Evolutionary conservation across 53 echinoderm and acorn worm species (phyloP), one percentile per base, ranked within the genome.

Genomic region (Paelopatides confundens): DNA sequence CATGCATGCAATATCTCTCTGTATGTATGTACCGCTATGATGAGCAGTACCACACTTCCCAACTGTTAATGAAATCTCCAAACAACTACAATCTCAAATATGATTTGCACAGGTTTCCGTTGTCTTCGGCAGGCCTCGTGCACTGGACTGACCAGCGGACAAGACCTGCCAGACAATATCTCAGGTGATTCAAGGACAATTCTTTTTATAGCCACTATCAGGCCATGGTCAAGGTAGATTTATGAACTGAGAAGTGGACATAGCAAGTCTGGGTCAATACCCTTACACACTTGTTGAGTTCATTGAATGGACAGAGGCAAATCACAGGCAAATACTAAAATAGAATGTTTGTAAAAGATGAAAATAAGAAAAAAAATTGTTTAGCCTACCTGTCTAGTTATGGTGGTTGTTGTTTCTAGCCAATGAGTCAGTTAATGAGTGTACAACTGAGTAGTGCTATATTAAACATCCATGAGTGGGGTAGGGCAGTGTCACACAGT

Each of bases 181-280:
- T 74, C 18, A 74, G 74, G 74, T 74, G 74, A 74, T 74, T 74
- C 74, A 74, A 74, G 74, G 74, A 28, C 74, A 74, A 39, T 58
- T 58, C 74, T 46, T 74, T 74, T 74, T 74, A 74, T 74, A 74
- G 47, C 40, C 74, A 40, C 40, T 40, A 46, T 74, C 74, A 74
- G 74, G 74, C 74, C 74, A 74, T 74, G 74, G 74, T 74, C 74
- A 74, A 74, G 74, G 74, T 74, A 74, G 46, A 74, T 74, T 74
- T 74, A 74, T 74, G 74, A 74, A 74, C 24, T 74, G 40, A 74
- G 24, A 39, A 70, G 70, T 70, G 70, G 70, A 70, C 70, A 70
- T 39, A 35, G 36, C 39, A 17, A n/a, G 70, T 70, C 70, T 67
- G 68, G 68, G 68, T 67, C 68, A 67, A 67, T 35, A 58, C 58